Percentiles rank a stretch among this genome's conserved stretches.
These are phyloP conservation scores for Gisinianus flammeolus DNA, from an alignment of 2,888 invertebrate genomes.

Conservation along the genomic window DNA sequence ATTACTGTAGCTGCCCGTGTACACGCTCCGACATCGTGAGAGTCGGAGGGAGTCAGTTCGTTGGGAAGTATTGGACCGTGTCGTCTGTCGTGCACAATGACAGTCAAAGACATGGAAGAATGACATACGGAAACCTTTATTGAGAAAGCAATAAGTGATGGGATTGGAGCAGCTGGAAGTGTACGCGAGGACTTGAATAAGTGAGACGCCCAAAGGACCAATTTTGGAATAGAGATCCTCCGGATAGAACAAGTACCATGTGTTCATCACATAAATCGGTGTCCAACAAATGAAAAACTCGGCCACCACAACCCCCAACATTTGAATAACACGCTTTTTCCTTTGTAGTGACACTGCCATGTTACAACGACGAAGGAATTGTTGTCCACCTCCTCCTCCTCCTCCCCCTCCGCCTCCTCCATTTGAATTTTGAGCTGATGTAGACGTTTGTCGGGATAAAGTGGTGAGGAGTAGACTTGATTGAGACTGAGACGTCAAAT, in stretches of 20 bases:
- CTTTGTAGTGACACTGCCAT: conserved; percentile 63
- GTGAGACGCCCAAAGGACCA: conserved; percentile 74
- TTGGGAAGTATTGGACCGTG: conserved; percentile 19
- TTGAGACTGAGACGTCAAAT: not conserved
- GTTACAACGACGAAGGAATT: conserved; percentile 62
- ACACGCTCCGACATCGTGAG: conserved; percentile 48
- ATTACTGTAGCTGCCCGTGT: not conserved
- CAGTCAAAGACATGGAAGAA: conserved; percentile 69
- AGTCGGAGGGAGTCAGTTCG: conserved; percentile 53
- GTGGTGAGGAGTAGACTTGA: not conserved
- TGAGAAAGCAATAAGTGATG: conserved; percentile 93
- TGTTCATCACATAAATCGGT: conserved; percentile 69
- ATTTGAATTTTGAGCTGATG: conserved; percentile 11
- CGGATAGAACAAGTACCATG: conserved; percentile 66
- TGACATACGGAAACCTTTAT: conserved; percentile 70
- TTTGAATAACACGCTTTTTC: conserved; percentile 67
- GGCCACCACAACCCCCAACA: conserved; percentile 68
- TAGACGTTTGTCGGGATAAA: not conserved
- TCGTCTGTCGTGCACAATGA: conserved; percentile 56
- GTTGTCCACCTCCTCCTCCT: not conserved
- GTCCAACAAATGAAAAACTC: conserved; percentile 71
- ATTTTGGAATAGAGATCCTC: conserved; percentile 71
- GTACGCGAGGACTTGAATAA: conserved; percentile 79
- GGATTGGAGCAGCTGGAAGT: conserved; percentile 87
- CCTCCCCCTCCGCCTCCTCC: not conserved